These are phyloP conservation scores for Corvus cornix DNA, from an alignment of 2,113 vertebrate species.

Conservation along the genomic window DNA sequence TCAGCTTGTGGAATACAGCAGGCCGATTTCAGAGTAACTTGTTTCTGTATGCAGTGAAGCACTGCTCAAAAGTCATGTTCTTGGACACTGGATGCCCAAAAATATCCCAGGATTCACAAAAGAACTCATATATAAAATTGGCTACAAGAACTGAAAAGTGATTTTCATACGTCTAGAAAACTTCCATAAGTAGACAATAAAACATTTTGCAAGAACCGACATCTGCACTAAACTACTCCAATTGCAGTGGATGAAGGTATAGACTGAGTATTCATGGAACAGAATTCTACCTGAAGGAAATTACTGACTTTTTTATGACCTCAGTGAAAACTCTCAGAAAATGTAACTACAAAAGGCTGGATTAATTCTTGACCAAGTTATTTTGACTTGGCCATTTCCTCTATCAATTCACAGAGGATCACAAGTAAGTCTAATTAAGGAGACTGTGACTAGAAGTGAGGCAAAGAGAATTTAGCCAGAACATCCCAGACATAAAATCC, in stretches of 20 bases:
- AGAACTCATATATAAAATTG: not conserved
- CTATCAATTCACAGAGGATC: not conserved
- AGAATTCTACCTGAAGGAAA: not conserved
- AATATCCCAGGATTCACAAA: not conserved
- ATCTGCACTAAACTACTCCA: not conserved
- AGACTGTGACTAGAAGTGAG: not conserved
- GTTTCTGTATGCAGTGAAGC: not conserved
- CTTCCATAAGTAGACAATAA: not conserved
- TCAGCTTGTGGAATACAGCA: not conserved
- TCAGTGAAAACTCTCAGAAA: not conserved
- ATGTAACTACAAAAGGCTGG: not conserved
- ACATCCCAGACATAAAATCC: not conserved
- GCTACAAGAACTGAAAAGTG: not conserved
- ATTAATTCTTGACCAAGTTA: not conserved
- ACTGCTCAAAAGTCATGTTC: not conserved
- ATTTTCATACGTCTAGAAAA: not conserved
- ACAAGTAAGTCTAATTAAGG: not conserved
- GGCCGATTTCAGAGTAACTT: not conserved
- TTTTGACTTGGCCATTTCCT: not conserved
- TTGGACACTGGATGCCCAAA: not conserved
- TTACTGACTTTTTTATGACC: not conserved
- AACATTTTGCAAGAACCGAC: fast-evolving
- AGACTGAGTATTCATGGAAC: not conserved
- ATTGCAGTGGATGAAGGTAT: not conserved
- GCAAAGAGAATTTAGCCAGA: not conserved